Base-by-base conservation (phyloP, 2,888 invertebrate genomes). In the Augiades crinisus region DNA sequence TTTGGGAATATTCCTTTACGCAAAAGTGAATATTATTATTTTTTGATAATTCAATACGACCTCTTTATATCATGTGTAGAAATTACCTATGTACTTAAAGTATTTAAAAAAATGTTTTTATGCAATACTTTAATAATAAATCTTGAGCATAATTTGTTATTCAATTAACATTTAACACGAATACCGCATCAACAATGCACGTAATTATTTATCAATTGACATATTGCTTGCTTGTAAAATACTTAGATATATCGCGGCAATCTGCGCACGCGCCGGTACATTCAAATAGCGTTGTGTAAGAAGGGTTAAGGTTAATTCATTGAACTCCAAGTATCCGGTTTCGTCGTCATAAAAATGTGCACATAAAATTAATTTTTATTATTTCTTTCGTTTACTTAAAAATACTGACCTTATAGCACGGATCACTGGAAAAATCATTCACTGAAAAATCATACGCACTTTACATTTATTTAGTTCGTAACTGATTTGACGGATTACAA, bases 381-480 rank as follows among this genome's bases (percentile, higher is more conserved):
- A 27, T 10, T 10, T 6, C 14, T 30, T n/a, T n/a, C n/a, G n/a
- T n/a, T n/a, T n/a, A n/a, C n/a, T n/a, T 16, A 51, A 36, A 62
- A 64, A 72, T 75, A 76, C 82, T 73, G 71, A 81, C 81, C 81
- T 81, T 71, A 65, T 59, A 62, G 62, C 66, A 63, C 62, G 60
- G 65, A 69, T 68, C 78, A 79, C 78, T 73, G 67, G 64, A 71
- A 71, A n/a, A 74, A 70, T 66, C 69, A 73, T 75, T 70, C 73
- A 75, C 75, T 63, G 38, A 49, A 61, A 61, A 63, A 59, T 54
- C 58, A 61, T 59, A 53, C 55, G 72, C 70, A 68, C 75, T 75
- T 76, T 69, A 75, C 77, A 76, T 57, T 47, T 51, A 38, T 54
- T 34, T 46, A 34, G 40, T 21, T 14, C 27, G 50, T 47, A 41